These are phyloP conservation scores for Lepetodrilus schrolli DNA, from an alignment of 2,888 invertebrate genomes.

Conservation along the genomic window DNA sequence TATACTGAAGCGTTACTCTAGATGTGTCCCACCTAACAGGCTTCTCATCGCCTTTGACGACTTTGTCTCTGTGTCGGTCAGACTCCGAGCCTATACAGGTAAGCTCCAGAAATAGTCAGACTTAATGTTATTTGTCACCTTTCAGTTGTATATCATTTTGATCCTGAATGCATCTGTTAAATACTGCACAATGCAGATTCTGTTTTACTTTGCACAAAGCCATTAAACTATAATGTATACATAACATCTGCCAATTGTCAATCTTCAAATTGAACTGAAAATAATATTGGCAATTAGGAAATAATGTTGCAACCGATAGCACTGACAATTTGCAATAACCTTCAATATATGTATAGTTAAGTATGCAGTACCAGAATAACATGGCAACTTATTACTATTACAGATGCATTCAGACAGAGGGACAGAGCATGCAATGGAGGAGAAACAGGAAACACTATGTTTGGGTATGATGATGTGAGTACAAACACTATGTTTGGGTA, in stretches of 20 bases:
- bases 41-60: constrained; percentile 71
- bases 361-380: too few relatives aligned
- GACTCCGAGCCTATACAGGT: constrained; percentile 70
- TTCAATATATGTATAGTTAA: too few relatives aligned
- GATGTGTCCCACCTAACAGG: constrained; percentile 51
- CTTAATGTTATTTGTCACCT: too few relatives aligned
- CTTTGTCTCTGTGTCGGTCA: constrained; percentile 62
- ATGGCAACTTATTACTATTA: constrained; percentile 30
- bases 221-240: too few relatives aligned
- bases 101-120: too few relatives aligned
- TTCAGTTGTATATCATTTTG: too few relatives aligned
- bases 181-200: too few relatives aligned
- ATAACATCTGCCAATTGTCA: too few relatives aligned
- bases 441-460: constrained; percentile 60
- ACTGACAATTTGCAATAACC: neutral
- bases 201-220: too few relatives aligned
- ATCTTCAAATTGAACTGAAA: too few relatives aligned
- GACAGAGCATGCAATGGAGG: constrained; percentile 55
- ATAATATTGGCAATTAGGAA: too few relatives aligned
- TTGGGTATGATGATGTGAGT: constrained; percentile 71
- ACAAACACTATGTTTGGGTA: constrained; percentile 55
- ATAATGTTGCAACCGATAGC: neutral
- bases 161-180: too few relatives aligned
- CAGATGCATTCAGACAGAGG: constrained; percentile 69
- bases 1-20: constrained; percentile 68